Percentiles rank a stretch among this genome's conserved stretches.
Evolutionary conservation across 1,140 invertebrate genomes (phyloP).

Genomic region (Macrocentrus cingulum): DNA sequence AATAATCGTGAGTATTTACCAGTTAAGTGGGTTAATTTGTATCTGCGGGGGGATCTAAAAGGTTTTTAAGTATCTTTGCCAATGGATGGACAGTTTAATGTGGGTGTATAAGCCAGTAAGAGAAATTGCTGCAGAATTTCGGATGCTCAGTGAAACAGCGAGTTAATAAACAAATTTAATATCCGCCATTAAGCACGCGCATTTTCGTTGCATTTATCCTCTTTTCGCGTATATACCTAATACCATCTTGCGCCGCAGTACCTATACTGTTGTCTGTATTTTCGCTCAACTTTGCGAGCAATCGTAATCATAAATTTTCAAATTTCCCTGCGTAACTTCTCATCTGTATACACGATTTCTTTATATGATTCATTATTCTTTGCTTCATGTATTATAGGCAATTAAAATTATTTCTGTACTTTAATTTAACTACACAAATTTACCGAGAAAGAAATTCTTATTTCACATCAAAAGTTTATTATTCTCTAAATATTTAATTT

Average conservation of each 20-base stretch:
- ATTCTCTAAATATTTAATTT: no score
- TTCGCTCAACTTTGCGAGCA: background rate
- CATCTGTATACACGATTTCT: no score
- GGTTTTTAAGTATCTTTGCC: slow-evolving; percentile 7
- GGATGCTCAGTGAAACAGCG: slow-evolving; percentile 26
- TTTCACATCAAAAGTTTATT: background rate
- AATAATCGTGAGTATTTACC: slow-evolving; percentile 19
- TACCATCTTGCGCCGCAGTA: background rate
- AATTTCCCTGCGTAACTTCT: background rate
- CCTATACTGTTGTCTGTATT: background rate
- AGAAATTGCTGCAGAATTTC: background rate
- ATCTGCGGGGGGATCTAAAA: background rate
- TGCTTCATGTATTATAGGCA: no score
- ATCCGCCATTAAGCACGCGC: slow-evolving; percentile 24
- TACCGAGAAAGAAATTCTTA: no score
- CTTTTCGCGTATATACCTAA: background rate
- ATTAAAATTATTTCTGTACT: no score
- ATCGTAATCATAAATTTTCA: slow-evolving; percentile 4
- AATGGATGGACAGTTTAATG: slow-evolving; percentile 31
- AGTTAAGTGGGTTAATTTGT: background rate
- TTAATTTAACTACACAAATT: no score
- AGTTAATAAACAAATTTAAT: slow-evolving; percentile 42
- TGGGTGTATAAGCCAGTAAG: background rate
- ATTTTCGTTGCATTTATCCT: slow-evolving; percentile 4
- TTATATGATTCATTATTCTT: no score